phyloP scores from a whole-genome alignment of 2,888 invertebrate species.

The Campopleginae sp. region DNA sequence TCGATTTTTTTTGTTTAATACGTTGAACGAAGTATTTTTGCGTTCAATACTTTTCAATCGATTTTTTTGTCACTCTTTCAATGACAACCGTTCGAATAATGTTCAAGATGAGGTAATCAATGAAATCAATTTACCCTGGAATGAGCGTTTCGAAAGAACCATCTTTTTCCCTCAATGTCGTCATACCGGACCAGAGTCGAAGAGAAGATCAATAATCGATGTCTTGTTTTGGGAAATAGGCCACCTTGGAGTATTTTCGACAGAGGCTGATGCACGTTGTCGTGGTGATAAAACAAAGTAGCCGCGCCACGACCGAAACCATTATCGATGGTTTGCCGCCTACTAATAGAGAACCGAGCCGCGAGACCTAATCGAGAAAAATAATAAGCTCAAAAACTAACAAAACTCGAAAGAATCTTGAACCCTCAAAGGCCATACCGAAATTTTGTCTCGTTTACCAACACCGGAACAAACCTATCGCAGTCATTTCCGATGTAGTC shows the following conservation, averaged over 20 bases:
- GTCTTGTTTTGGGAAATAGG: conserved; percentile 37
- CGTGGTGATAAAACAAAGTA: conserved; percentile 67
- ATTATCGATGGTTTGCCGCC: conserved; percentile 69
- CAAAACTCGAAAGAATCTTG: conserved; percentile 40
- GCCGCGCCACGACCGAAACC: conserved; percentile 63
- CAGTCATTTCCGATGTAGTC: conserved; percentile 65
- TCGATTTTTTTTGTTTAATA: no score
- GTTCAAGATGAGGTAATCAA: not conserved
- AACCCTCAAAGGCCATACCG: conserved; percentile 53
- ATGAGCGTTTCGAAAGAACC: not conserved
- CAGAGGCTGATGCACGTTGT: conserved; percentile 4
- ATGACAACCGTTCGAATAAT: not conserved
- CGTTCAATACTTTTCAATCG: no score
- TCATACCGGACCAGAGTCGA: not conserved
- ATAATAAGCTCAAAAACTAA: conserved; percentile 58
- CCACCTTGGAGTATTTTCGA: conserved; percentile 61
- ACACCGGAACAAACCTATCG: conserved; percentile 60
- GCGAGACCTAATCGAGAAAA: conserved; percentile 54
- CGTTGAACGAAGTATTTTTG: no score
- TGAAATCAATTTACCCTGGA: not conserved
- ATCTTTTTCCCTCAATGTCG: not conserved
- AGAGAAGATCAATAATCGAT: conserved; percentile 53
- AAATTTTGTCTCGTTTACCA: conserved; percentile 65
- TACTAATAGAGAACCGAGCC: conserved; percentile 69
- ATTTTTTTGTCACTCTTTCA: no score